Evolutionary conservation across 2,888 invertebrate species (phyloP).

Genomic region (Agrilus biguttatus): DNA sequence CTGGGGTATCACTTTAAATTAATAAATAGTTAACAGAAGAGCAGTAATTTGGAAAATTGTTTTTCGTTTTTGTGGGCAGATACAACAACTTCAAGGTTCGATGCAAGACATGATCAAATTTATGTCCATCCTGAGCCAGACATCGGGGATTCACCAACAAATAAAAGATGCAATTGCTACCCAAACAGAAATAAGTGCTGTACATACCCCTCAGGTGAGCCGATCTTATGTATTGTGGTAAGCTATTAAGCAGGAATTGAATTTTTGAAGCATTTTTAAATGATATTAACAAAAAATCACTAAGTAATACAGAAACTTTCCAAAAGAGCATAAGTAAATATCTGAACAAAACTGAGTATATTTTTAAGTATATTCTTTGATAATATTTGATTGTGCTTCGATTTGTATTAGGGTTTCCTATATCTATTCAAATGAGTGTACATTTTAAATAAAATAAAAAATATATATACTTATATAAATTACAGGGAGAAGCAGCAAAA

Average conservation of each 20-base stretch:
- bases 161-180: conserved; percentile 43
- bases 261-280: no score
- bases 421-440: not conserved
- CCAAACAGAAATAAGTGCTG: conserved; percentile 69
- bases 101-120: conserved; percentile 66
- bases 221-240: not conserved
- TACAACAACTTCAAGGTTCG: conserved; percentile 62
- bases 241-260: not conserved
- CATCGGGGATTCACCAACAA: conserved; percentile 16
- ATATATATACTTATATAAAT: not conserved
- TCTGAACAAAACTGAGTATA: no score
- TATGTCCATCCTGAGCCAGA: conserved; percentile 40
- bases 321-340: no score
- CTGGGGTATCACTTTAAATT: no score
- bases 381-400: no score
- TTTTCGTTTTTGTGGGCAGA: conserved; percentile 30
- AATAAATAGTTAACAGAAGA: not conserved
- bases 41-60: not conserved
- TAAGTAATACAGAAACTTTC: no score
- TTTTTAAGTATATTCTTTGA: no score
- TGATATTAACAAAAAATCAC: no score
- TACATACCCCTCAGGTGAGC: conserved; percentile 57
- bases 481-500: conserved; percentile 28
- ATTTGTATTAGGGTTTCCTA: no score
- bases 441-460: not conserved